Evolutionary conservation across 2,113 vertebrate species (phyloP), one percentile per base, ranked within the genome.

Genomic region (Miniopterus natalensis): DNA sequence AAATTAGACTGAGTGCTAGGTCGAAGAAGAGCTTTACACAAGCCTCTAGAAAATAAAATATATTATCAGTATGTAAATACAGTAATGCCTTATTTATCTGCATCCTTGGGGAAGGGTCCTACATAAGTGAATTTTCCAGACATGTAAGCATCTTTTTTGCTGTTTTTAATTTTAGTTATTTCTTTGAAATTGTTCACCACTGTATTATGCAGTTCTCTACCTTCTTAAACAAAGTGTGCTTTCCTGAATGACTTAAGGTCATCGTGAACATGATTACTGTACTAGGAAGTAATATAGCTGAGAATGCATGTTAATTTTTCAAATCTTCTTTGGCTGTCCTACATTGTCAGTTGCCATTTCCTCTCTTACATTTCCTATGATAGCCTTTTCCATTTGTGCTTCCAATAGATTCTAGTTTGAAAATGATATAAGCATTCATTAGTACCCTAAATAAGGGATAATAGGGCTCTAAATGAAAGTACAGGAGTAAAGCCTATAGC

Each of bases 381-480:
- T 42, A 93, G 81, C n/a, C 20, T 93, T 79, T 95, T 63, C 40
- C 59, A 73, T 86, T 73, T 93, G 70, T 94, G 70, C 47, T 95
- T 79, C 13, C 36, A 83, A 74, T 2, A 89, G 42, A 92, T 68
- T 84, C 36, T 45, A 59, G 51, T 78, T 93, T 92, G 57, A 92
- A 92, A 96, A 79, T 95, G 79, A 96, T 25, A 55, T 73, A 96
- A 83, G 74, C n/a, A 55, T 81, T 93, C 81, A 95, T 25, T 75
- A 79, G 74, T 49, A 95, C 31, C 15, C n/a, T 85, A 80, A 84
- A 61, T 65, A 94, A 84, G 15, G 8, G 71, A 49, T 73, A 63
- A 71, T 1, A 53, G 2, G 7, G 11, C 36, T 84, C 47, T 55
- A 55, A 92, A 84, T 88, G 23, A 78, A 96, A 95, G 55, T 81